Evolutionary conservation across 2,888 invertebrate genomes (phyloP).

Genomic region (Sesamia inferens): DNA sequence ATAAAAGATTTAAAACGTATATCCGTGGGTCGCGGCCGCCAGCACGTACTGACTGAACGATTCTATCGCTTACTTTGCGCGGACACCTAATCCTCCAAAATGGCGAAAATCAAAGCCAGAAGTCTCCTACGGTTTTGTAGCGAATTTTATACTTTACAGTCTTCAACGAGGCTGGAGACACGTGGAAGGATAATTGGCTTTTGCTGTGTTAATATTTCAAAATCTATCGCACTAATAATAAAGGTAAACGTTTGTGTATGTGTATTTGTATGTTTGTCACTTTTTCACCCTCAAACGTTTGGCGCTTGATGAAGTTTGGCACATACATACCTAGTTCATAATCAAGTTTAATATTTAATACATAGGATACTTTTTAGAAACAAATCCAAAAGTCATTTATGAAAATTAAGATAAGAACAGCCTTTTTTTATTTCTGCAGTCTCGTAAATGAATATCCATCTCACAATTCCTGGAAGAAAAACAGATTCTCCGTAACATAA

Average conservation of each 20-base stretch:
- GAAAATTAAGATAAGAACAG: neutral
- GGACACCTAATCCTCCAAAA: constrained; percentile 56
- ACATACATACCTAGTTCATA: too few relatives aligned
- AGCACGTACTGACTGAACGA: constrained; percentile 54
- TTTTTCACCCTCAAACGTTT: too few relatives aligned
- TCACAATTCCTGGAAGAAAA: neutral
- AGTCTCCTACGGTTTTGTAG: constrained; percentile 38
- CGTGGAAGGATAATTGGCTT: constrained; percentile 5
- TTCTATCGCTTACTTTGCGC: constrained; percentile 53
- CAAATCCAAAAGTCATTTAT: neutral
- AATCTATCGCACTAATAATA: too few relatives aligned
- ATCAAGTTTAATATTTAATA: too few relatives aligned
- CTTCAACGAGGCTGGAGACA: neutral
- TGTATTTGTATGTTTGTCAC: too few relatives aligned
- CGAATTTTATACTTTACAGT: constrained; percentile 32
- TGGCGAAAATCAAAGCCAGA: constrained; percentile 52
- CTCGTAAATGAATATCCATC: constrained; percentile 9
- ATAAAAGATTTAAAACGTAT: constrained; percentile 53
- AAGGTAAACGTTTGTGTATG: too few relatives aligned
- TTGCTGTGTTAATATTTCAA: neutral
- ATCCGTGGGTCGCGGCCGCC: constrained; percentile 37
- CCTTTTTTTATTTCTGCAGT: neutral
- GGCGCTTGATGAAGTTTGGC: too few relatives aligned
- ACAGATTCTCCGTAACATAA: constrained; percentile 19
- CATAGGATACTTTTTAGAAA: too few relatives aligned